Conservation (phyloP, 2,797 vertebrate genomes). For the Diglossa cyanea region DNA sequence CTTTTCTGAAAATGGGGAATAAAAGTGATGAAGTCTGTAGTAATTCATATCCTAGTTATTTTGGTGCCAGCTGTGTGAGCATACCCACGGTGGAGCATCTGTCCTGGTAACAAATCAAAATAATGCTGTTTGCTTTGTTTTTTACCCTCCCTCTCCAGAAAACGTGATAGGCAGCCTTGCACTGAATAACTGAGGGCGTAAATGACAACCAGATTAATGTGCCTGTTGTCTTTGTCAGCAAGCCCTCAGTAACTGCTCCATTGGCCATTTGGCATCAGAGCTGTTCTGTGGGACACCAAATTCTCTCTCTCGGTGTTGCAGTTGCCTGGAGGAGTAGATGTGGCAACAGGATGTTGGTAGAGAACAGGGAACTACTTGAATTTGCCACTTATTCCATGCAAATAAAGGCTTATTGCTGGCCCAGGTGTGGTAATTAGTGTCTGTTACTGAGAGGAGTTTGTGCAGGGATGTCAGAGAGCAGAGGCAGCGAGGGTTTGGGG, state of each 20-base stretch:
- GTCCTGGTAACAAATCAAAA: background rate
- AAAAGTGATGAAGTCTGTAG: background rate
- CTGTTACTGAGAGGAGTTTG: background rate
- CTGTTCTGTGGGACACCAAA: slow-evolving; percentile 8
- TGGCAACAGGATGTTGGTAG: slow-evolving; percentile 64
- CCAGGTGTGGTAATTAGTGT: background rate
- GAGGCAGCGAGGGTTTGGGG: background rate
- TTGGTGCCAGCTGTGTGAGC: background rate
- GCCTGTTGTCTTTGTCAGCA: slow-evolving; percentile 43
- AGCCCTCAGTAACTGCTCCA: background rate
- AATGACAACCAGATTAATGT: background rate
- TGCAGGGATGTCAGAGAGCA: background rate
- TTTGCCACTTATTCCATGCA: slow-evolving; percentile 26
- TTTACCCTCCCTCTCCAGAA: background rate
- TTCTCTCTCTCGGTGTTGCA: background rate
- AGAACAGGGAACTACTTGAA: slow-evolving; percentile 55
- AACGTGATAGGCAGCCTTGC: background rate
- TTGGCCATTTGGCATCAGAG: slow-evolving; percentile 15
- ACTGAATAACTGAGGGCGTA: background rate
- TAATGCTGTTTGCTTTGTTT: background rate
- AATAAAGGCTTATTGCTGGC: background rate
- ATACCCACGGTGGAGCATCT: background rate
- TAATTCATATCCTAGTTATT: background rate
- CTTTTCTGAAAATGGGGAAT: background rate
- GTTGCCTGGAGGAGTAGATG: slow-evolving; percentile 62